Evolutionary conservation across 2,797 vertebrate genomes (phyloP), one percentile per base, ranked within the genome.

Genomic region (Coreius guichenoti): DNA sequence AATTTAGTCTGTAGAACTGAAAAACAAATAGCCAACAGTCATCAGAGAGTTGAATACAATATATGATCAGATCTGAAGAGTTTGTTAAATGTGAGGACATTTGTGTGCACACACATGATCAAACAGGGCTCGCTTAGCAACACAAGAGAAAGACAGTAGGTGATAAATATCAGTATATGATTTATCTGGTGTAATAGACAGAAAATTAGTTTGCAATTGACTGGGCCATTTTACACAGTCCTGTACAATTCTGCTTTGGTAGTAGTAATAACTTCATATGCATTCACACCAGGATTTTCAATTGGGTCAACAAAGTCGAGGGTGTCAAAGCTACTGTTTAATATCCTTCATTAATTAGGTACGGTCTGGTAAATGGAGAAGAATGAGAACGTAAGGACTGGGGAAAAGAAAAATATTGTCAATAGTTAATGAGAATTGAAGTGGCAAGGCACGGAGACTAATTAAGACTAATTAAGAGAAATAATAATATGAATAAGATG

Each of bases 381-480:
- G 39, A 83, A 80, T 80, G 81, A 54, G 16, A 49, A 63, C 1
- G 77, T 43, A 11, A 77, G 45, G 13, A 74, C 26, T 74, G 56
- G 43, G 23, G 43, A 8, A 47, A 31, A 49, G 26, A 58, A 12
- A 74, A 61, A 82, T 45, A 49, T 49, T 65, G 43, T 74, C 39
- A 56, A 58, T 65, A 83, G 16, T 76, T 81, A 69, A 88, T 80
- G 58, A 86, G 81, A 75, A 86, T 51, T 84, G 61, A 87, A 83
- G 87, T 82, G 29, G 72, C 33, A 39, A 61, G 81, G 80, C 75
- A 67, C 86, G 84, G 47, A 68, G 43, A 77, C n/a, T n/a, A n/a
- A n/a, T n/a, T n/a, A n/a, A 87, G 77, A 83, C 39, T 86, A 89
- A 91, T 89, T 83, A 75, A 72, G 72, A 79, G 21, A 77, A 86